Base-by-base conservation (phyloP, 2,888 invertebrate species). In the Drosophila prolongata region DNA sequence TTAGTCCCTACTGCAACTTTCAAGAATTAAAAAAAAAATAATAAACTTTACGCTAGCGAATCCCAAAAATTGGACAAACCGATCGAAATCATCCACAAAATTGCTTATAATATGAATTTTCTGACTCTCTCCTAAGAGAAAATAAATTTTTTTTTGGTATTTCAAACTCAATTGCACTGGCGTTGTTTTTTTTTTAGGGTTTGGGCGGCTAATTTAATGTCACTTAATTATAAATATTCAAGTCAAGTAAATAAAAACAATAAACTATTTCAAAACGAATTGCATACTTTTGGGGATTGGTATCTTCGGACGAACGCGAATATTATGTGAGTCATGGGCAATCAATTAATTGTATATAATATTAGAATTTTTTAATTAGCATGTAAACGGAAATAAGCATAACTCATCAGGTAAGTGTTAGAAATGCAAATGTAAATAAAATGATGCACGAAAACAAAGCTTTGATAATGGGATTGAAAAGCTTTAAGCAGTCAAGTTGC, bases 91-190 rank as follows among this genome's bases (percentile, higher is more conserved):
- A 66, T 47, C 54, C 66, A 67, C 46, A 6, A 47, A 67, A 54
- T 54, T 67, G 68, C 68, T 66, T 67, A 54, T 40, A 67, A 62
- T 47, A 54, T 40, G 70, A 68, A 81, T 74, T 85, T 76, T 81
- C 85, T 59, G 62, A 67, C 56, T 79, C 61, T 76, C 73, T 72
- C 71, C 46, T 72, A 62, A 52, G 78, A 64, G 72, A 30, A 64
- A 81, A 80, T 80, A 77, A 85, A 49, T 60, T 79, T 85, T 85
- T 85, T 80, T 80, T 80, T 77, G 80, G 80, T 82, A 82, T 79
- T 84, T 80, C 82, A 64, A 81, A 84, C 81, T 78, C 61, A 80
- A 66, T 27, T 1, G 1, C 11, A 24, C 9, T 10, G 16, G 6
- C 2, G 27, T 19, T 57, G 27, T 19, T 57, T 61, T 62, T 37